Percentiles rank a stretch among this genome's conserved stretches.
phyloP scores from a whole-genome alignment of 2,113 vertebrate species.

The Philantomba maxwellii region DNA sequence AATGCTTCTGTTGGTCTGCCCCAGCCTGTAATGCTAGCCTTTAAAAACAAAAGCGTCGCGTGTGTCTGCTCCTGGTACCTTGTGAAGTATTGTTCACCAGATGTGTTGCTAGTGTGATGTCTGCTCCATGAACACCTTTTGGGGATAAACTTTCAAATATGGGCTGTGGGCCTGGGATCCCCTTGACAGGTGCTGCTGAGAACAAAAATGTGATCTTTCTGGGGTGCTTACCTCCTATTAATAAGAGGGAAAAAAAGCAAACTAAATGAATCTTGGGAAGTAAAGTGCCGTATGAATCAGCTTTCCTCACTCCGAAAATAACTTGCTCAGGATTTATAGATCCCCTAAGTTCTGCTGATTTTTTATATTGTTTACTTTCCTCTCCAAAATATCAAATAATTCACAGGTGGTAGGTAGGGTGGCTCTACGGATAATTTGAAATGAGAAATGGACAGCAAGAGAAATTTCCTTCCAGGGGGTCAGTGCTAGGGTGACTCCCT shows the following conservation, averaged over 20 bases:
- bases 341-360: constrained; percentile 71
- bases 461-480: constrained; percentile 48
- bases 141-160: constrained; percentile 15
- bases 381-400: constrained; percentile 60
- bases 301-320: constrained; percentile 66
- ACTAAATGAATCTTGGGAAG: constrained; percentile 65
- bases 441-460: constrained; percentile 55
- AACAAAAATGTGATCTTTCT: constrained; percentile 51
- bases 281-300: constrained; percentile 65
- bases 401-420: constrained; percentile 63
- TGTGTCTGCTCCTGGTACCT: accelerated
- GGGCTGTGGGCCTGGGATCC: constrained; percentile 41
- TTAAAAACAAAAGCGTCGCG: accelerated
- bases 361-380: constrained; percentile 74
- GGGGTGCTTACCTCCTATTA: constrained; percentile 63
- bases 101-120: not conserved
- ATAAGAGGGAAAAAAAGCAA: constrained; percentile 54
- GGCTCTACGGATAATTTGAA: constrained; percentile 58
- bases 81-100: not conserved
- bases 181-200: constrained; percentile 49
- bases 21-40: accelerated
- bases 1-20: accelerated
- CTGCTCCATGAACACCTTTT: not conserved
- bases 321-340: constrained; percentile 68
- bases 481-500: constrained; percentile 38